Evolutionary conservation across 1,140 invertebrate genomes (phyloP), one percentile per base, ranked within the genome.

Genomic region (Sinonovacula constricta): DNA sequence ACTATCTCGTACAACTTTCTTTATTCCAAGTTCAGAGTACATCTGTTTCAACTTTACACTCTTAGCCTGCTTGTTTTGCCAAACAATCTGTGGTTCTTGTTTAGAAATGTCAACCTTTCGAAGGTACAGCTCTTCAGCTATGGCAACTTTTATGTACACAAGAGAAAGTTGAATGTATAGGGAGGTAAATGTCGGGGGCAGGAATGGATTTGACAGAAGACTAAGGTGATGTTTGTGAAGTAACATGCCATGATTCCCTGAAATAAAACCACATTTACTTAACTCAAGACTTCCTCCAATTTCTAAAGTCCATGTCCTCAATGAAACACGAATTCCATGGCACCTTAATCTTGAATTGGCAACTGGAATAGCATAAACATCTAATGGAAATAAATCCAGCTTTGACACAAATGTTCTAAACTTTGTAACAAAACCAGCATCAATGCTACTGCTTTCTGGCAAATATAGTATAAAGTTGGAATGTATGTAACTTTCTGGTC

Each of bases 391-490:
- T 24, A 93, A 91, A 69, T 93, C 91, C 0, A 92, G 89, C 31
- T 93, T 81, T 66, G 93, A 92, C 74, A 92, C 59, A 51, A 94
- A 53, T 95, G 91, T 36, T 94, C 90, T 84, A 94, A 93, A 76
- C 93, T 93, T 26, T 93, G 93, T 18, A 15, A 59, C 36, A 39
- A 78, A 78, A 39, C 60, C 18, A 28, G 30, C 5, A 26, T 60
- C 26, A 92, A 90, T 69, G 30, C 91, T 74, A 94, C 92, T n/a
- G 93, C 93, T 15, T 91, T 97, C 96, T n/a, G 96, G 96, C 78
- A 97, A 90, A 88, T 97, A 94, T 1, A 97, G 86, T 0, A 95
- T 94, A 91, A 94, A 96, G 83, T 95, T 95, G 0, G 94, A 95
- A 36, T 92, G 92, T 36, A 97, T 93, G 75, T 93, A 92, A 39